Evolutionary conservation across 2,888 invertebrate genomes (phyloP), one percentile per base, ranked within the genome.

Genomic region (Agrochola circellaris): DNA sequence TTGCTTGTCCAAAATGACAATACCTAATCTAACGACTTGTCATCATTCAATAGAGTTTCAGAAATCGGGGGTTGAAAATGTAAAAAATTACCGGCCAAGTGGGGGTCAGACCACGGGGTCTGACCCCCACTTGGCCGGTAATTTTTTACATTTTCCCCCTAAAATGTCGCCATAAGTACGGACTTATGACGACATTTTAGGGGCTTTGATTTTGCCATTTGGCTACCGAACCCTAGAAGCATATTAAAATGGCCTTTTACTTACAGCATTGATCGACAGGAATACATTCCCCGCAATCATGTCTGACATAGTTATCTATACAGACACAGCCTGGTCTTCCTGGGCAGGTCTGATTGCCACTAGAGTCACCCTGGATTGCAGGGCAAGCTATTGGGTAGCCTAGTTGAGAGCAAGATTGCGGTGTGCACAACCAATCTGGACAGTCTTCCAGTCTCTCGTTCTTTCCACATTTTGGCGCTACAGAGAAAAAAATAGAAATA

Each of bases 381-480:
- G 84, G 73, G 67, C 88, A 90, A 64, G 60, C 58, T 65, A 86
- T 54, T 8, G 88, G 85, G n/a, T 60, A 87, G 1, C 91, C 90
- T 4, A 91, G 38, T 64, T 91, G 81, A 0, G 81, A 76, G 71
- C 91, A 91, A 13, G 56, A 77, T 69, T 77, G 75, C 1, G 90
- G 87, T 11, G 42, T 23, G 11, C 89, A 87, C 3, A 74, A n/a
- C 45, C 68, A 56, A 9, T 84, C 81, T 56, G 90, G 90, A 64
- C 88, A 89, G 11, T 82, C 51, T 61, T 85, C 84, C n/a, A 86
- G 85, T 62, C 72, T 82, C 69, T 90, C 89, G 9, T 90, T 84
- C 45, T 73, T 2, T 23, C 73, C 71, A 81, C 91, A 91, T 65
- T 81, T 79, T 7, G 62, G 60, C 0, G 23, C 85, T 82, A 45